phyloP scores from a whole-genome alignment of 2,888 invertebrate genomes.

The Ctena decussata region DNA sequence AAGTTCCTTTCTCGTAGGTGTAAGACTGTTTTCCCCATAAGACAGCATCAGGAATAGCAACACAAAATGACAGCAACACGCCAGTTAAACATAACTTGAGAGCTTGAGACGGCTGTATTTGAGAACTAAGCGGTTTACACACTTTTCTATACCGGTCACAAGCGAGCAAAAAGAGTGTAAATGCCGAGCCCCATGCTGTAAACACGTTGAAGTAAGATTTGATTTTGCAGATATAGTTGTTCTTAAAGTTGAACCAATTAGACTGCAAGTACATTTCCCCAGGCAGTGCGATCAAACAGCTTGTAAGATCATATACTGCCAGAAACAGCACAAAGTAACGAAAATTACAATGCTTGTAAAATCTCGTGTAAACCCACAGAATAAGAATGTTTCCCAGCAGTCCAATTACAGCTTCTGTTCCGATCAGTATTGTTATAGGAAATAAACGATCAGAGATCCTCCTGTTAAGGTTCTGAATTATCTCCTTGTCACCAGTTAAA shows the following conservation, averaged over 20 bases:
- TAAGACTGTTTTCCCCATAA: background rate
- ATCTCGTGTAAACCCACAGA: background rate
- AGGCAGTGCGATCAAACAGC: constrained; percentile 38
- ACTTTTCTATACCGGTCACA: constrained; percentile 8
- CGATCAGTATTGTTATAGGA: background rate
- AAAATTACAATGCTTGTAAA: background rate
- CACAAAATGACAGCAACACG: background rate
- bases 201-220: constrained; percentile 45
- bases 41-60: background rate
- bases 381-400: constrained; percentile 3
- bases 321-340: constrained; percentile 15
- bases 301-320: constrained; percentile 41
- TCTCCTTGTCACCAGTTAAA: no score
- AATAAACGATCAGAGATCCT: background rate
- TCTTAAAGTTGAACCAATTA: constrained; percentile 34
- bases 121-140: background rate
- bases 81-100: background rate
- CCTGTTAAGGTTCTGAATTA: background rate
- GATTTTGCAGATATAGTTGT: constrained; percentile 36
- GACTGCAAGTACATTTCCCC: constrained; percentile 39
- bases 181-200: constrained; percentile 41
- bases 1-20: background rate
- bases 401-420: background rate
- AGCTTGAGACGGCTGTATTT: background rate
- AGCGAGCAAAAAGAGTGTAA: constrained; percentile 12